Conservation (phyloP, 1,140 invertebrate genomes). For the Notospermus geniculatus region DNA sequence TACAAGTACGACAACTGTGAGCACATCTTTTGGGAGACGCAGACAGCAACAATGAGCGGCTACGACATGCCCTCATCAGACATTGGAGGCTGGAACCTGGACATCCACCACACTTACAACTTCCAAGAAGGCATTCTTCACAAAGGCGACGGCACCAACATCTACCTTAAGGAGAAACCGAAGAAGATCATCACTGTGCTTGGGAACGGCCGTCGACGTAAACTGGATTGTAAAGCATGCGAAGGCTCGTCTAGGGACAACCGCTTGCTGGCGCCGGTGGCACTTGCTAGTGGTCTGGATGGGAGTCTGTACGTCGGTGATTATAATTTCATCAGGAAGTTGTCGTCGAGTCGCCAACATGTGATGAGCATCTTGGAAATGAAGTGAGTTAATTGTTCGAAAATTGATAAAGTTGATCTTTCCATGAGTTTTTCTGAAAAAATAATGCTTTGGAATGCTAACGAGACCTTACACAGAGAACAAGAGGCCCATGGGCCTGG, state of each 20-base stretch:
- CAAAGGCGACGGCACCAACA: slow-evolving; percentile 95
- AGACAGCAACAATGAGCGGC: slow-evolving; percentile 90
- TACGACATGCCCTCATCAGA: slow-evolving; percentile 96
- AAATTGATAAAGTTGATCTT: too few relatives aligned
- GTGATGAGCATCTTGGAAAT: slow-evolving; percentile 82
- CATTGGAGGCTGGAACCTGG: slow-evolving; percentile 95
- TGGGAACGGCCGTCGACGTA: slow-evolving; percentile 86
- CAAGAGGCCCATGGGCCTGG: too few relatives aligned
- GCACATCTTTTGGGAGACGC: slow-evolving; percentile 91
- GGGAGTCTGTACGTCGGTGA: slow-evolving; percentile 95
- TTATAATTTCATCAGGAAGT: slow-evolving; percentile 89
- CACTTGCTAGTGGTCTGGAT: slow-evolving; percentile 83
- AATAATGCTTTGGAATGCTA: too few relatives aligned
- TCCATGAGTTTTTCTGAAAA: too few relatives aligned
- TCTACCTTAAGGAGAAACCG: slow-evolving; percentile 91
- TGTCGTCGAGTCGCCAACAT: slow-evolving; percentile 69
- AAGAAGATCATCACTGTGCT: slow-evolving; percentile 86
- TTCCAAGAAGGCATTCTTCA: slow-evolving; percentile 96
- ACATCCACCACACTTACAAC: slow-evolving; percentile 96
- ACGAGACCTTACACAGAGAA: too few relatives aligned
- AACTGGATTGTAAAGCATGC: slow-evolving; percentile 67
- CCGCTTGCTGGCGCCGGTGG: slow-evolving; percentile 83
- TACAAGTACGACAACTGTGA: slow-evolving; percentile 93
- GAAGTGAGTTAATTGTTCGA: slow-evolving; percentile 66
- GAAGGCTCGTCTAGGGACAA: slow-evolving; percentile 77